Percentiles rank a stretch among this genome's conserved stretches.
Conservation (phyloP, 2,113 vertebrate species). For the Colius striatus region DNA sequence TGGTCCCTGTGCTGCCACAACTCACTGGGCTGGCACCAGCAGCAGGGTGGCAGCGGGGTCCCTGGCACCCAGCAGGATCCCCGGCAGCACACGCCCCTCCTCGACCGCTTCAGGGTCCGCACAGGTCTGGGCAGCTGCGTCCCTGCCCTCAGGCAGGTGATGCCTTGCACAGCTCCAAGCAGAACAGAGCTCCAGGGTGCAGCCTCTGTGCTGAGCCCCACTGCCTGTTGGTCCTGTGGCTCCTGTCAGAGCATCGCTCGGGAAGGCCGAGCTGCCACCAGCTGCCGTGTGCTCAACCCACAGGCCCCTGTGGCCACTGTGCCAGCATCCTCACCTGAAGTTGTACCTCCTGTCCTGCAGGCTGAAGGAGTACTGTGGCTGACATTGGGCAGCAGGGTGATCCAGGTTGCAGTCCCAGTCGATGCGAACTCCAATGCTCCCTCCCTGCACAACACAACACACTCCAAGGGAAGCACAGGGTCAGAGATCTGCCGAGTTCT, state of each 20-base stretch:
- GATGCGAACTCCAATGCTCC: constrained; percentile 60
- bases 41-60: rapidly evolving
- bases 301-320: rapidly evolving
- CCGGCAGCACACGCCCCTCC: rapidly evolving
- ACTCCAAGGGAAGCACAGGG: not conserved
- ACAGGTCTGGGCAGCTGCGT: rapidly evolving
- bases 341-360: constrained; percentile 74
- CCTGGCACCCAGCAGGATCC: not conserved
- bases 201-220: not conserved
- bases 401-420: constrained; percentile 78
- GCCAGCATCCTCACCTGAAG: constrained; percentile 70
- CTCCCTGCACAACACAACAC: constrained; percentile 64
- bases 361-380: constrained; percentile 72
- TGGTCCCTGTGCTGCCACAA: rapidly evolving
- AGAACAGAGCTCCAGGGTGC: not conserved
- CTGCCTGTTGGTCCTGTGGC: rapidly evolving
- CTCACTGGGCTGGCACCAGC: not conserved
- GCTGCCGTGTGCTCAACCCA: rapidly evolving
- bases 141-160: not conserved
- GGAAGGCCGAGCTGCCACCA: not conserved
- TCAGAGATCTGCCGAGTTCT: not conserved
- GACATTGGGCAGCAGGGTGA: not conserved
- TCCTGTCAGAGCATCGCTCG: not conserved
- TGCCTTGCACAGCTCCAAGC: not conserved
- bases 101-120: not conserved